phyloP scores from a whole-genome alignment of 2,113 vertebrate genomes.

The Phainopepla nitens region DNA sequence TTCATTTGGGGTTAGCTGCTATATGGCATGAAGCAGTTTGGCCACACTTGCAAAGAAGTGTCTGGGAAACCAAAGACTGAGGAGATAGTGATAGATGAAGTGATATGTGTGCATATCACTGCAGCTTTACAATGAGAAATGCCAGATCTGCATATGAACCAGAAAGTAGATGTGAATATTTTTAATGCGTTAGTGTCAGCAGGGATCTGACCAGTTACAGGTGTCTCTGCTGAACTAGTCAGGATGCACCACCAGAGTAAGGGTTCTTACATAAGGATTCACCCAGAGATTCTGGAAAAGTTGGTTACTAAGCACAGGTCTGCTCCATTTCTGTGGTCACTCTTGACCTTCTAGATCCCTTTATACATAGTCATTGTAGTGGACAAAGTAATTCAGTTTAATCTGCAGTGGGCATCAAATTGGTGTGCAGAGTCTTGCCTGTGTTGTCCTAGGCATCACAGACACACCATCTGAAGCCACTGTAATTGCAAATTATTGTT shows the following conservation, averaged over 20 bases:
- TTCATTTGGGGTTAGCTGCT: background rate
- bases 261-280: background rate
- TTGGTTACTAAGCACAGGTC: background rate
- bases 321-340: background rate
- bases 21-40: background rate
- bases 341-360: background rate
- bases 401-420: background rate
- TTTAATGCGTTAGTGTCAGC: fast-evolving
- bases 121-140: background rate
- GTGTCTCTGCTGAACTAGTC: background rate
- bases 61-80: background rate
- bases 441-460: background rate
- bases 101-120: background rate
- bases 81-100: background rate
- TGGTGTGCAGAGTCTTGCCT: background rate
- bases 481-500: background rate
- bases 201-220: background rate
- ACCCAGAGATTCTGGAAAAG: background rate
- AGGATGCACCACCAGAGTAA: background rate
- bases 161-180: background rate
- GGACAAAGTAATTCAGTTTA: background rate
- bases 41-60: background rate
- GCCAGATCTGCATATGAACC: background rate
- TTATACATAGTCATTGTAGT: background rate
- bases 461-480: background rate